Evolutionary conservation across 2,797 vertebrate species (phyloP), one percentile per base, ranked within the genome.

Genomic region (Tympanoctomys barrerae): DNA sequence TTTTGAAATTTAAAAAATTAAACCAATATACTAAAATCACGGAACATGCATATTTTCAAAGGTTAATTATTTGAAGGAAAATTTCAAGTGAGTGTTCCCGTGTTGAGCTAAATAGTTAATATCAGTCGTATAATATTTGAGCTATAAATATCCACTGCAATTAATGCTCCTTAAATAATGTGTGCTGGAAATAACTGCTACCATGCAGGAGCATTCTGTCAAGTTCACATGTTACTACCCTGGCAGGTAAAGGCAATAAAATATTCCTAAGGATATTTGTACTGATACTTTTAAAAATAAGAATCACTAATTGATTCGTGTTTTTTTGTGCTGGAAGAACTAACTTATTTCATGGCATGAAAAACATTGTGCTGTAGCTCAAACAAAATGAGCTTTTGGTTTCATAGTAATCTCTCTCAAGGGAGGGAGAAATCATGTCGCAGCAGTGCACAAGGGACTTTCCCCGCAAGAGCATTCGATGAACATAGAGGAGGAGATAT

Each of bases 371-470:
- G 91, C 91, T 91, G 80, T 89, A 97, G 97, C 64, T 62, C 68
- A 88, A 95, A 95, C 92, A 96, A 97, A 97, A 78, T 95, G 90
- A 96, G 95, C 96, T 98, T 95, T 91, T 2, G 93, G 7, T 31
- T 61, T 94, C 61, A 91, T 83, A 94, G 49, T 94, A 71, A 24
- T 94, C 62, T 87, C 84, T 93, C 90, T 21, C 2, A 90, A 97
- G 95, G 92, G 90, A 75, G 2, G 49, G 31, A 70, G 71, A 93
- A 95, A 96, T 96, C 93, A 87, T 61, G 91, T 93, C 90, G 89
- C 82, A 91, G 89, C 87, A 87, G 66, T 97, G 90, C 89, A 95
- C 89, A 83, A 78, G 84, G n/a, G 62, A 70, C 80, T 80, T 89
- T 62, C 97, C 88, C 93, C 98, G 95, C 94, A 97, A 94, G 39